Conservation (phyloP, 1,140 invertebrate genomes). For the Bombus picipes region DNA sequence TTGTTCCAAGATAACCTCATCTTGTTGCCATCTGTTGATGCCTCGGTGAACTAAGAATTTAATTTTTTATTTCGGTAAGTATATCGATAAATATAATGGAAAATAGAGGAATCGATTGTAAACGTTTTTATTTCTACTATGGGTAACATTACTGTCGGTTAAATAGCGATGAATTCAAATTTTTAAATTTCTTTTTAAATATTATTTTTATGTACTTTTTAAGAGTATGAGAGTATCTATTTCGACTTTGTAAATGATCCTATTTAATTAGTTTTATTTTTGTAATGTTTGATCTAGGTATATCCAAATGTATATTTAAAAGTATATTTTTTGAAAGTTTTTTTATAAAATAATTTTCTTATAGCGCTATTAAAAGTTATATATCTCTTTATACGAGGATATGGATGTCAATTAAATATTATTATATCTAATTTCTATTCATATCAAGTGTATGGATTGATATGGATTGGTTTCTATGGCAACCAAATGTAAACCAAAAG, state of each 20-base stretch:
- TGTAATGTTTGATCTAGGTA: neutral
- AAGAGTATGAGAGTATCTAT: neutral
- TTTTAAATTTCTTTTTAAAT: neutral
- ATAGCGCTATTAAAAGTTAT: neutral
- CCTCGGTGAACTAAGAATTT: too few species aligned
- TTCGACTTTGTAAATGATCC: neutral
- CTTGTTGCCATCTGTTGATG: conserved; percentile 26
- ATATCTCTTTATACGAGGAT: neutral
- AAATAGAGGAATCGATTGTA: neutral
- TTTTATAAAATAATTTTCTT: neutral
- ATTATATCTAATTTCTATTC: neutral
- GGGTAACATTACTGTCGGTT: neutral
- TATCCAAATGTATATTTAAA: neutral
- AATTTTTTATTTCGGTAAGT: neutral
- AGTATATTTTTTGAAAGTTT: neutral
- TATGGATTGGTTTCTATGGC: neutral
- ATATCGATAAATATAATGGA: too few species aligned
- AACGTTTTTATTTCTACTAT: neutral
- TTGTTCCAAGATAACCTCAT: neutral
- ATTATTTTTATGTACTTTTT: neutral
- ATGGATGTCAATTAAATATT: neutral
- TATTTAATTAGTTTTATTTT: neutral
- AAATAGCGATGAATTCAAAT: neutral
- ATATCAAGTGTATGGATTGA: neutral
- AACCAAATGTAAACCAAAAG: neutral